These are phyloP conservation scores for Caenorhabditis imperialis DNA, from an alignment of 2,888 invertebrate species.

Conservation along the genomic window DNA sequence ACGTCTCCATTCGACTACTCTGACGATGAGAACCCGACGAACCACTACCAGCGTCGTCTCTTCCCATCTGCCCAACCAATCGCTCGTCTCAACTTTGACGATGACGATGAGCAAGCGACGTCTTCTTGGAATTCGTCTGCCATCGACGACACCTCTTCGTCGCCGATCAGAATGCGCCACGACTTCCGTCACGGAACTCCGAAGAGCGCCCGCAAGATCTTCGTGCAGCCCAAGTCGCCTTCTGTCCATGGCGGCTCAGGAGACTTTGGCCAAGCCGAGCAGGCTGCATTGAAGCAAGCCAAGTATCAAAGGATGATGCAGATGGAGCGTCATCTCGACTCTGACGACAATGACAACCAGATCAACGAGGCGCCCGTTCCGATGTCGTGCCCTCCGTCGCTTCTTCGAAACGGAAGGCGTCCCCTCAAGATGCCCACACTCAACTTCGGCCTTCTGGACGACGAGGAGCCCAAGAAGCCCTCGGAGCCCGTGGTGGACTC, in stretches of 20 bases:
- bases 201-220: slow-evolving; percentile 17
- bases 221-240: background rate
- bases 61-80: background rate
- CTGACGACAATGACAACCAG: slow-evolving; percentile 24
- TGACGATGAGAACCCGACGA: slow-evolving; percentile 38
- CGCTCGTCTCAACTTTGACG: slow-evolving; percentile 15
- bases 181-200: slow-evolving; percentile 27
- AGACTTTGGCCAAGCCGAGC: slow-evolving; percentile 19
- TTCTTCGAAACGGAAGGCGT: slow-evolving; percentile 11
- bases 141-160: slow-evolving; percentile 22
- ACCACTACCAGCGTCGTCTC: slow-evolving; percentile 25
- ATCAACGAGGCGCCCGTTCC: slow-evolving; percentile 21
- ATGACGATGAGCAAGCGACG: slow-evolving; percentile 26
- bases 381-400: slow-evolving; percentile 38
- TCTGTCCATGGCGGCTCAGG: slow-evolving; percentile 26
- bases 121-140: slow-evolving; percentile 46
- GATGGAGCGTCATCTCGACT: slow-evolving; percentile 22
- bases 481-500: no score
- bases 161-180: slow-evolving; percentile 1
- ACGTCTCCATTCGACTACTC: slow-evolving; percentile 48
- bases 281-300: background rate
- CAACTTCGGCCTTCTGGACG: slow-evolving; percentile 46
- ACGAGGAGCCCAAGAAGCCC: background rate
- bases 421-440: slow-evolving; percentile 21
- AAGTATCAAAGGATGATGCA: slow-evolving; percentile 44